phyloP scores from a whole-genome alignment of 2,797 vertebrate genomes.

The Novumbra hubbsi region DNA sequence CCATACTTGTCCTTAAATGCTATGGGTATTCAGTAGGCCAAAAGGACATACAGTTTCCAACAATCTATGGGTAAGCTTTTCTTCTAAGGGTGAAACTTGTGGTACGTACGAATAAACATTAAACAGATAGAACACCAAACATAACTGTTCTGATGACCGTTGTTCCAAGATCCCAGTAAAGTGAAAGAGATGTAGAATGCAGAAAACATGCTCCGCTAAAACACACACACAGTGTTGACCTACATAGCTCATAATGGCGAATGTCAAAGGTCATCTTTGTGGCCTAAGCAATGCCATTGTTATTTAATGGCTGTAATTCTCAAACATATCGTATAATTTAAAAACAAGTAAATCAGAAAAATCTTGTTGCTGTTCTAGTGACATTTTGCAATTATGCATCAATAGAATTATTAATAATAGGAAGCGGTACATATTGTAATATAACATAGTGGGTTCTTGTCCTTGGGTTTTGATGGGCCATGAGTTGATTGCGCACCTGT shows the following conservation, averaged over 20 bases:
- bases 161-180: neutral
- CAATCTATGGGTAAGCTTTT: neutral
- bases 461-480: neutral
- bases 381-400: too few relatives aligned
- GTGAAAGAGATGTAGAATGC: slow-evolving; percentile 16
- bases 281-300: too few relatives aligned
- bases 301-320: too few relatives aligned
- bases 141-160: neutral
- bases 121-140: neutral
- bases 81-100: neutral
- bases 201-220: neutral
- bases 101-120: neutral
- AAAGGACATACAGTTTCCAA: too few relatives aligned
- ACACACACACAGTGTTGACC: neutral
- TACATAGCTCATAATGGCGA: neutral
- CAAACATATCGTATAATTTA: too few relatives aligned
- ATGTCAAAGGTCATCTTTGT: too few relatives aligned
- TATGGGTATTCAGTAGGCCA: neutral
- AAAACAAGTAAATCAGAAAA: too few relatives aligned
- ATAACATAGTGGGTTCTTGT: too few relatives aligned
- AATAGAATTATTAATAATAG: too few relatives aligned
- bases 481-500: slow-evolving; percentile 73
- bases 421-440: too few relatives aligned
- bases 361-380: too few relatives aligned
- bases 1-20: neutral